Evolutionary conservation across 1,140 invertebrate genomes (phyloP), one percentile per base, ranked within the genome.

Genomic region (Orius insidiosus): DNA sequence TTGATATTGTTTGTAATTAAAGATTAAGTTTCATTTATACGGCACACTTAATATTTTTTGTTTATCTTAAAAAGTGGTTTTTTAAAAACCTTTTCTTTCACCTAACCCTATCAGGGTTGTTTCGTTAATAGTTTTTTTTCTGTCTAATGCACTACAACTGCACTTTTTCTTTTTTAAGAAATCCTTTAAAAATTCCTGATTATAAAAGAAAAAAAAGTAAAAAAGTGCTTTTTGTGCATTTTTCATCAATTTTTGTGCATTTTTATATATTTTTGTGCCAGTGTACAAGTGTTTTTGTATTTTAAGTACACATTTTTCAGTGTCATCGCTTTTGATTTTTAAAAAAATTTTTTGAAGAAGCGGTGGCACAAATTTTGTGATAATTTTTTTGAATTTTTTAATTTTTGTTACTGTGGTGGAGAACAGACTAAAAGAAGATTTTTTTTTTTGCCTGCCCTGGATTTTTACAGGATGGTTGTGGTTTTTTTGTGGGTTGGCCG

Each of bases 11-110:
- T 24, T 24, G 65, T 54, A 50, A 33, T 52, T 65, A 59, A 62
- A 58, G 63, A 66, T 64, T 68, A 58, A 72, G 69, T 72, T 74
- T 66, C 61, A 62, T 74, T 73, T 74, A 64, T 73, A 72, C 71
- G 71, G 71, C 71, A 74, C 70, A 63, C 59, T 62, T 69, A 47
- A 38, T 49, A 45, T 47, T 34, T 40, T 18, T 38, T 36, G 16
- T 24, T 24, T 24, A 24, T 24, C 24, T 24, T 24, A 24, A 24
- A n/a, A n/a, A n/a, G n/a, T n/a, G 24, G 24, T 24, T 24, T 24
- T 24, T 24, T 24, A 24, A 24, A 24, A 24, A 24, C 24, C 24
- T 24, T 24, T 24, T 24, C 24, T 24, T 24, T 24, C 24, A 24
- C 24, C 24, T 24, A 24, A 24, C 24, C 24, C 24, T 24, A 24